phyloP scores from a whole-genome alignment of 2,797 vertebrate genomes.

The Anas flavirostris region DNA sequence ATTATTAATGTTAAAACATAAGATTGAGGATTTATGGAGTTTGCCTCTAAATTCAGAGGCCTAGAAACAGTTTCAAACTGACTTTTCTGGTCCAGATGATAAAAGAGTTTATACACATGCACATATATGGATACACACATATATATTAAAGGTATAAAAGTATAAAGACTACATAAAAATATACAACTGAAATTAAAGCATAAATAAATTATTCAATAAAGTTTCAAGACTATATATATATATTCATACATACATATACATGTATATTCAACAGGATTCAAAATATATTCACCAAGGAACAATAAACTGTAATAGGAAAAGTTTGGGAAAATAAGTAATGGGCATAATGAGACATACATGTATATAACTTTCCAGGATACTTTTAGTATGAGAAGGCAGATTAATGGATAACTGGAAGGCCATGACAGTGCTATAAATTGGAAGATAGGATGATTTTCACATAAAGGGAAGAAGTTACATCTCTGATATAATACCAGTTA shows the following conservation, averaged over 20 bases:
- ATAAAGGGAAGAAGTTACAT: neutral
- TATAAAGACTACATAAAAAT: neutral
- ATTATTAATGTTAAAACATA: neutral
- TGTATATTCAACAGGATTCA: neutral
- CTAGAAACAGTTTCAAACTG: neutral
- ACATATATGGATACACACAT: neutral
- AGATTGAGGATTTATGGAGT: neutral
- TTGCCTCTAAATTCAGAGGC: neutral
- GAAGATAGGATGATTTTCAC: neutral
- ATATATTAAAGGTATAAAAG: neutral
- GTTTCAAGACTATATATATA: neutral
- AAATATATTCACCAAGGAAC: neutral
- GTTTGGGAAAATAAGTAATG: neutral
- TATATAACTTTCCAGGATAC: neutral
- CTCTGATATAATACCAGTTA: neutral
- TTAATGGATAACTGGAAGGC: neutral
- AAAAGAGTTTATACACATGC: neutral
- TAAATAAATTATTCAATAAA: neutral
- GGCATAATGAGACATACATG: neutral
- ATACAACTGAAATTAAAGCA: neutral
- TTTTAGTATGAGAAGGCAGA: neutral
- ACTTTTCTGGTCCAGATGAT: neutral
- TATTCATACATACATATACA: neutral
- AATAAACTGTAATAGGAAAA: neutral
- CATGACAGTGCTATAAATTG: neutral